Evolutionary conservation across 2,888 invertebrate species (phyloP), one percentile per base, ranked within the genome.

Genomic region (Trisateles emortualis): DNA sequence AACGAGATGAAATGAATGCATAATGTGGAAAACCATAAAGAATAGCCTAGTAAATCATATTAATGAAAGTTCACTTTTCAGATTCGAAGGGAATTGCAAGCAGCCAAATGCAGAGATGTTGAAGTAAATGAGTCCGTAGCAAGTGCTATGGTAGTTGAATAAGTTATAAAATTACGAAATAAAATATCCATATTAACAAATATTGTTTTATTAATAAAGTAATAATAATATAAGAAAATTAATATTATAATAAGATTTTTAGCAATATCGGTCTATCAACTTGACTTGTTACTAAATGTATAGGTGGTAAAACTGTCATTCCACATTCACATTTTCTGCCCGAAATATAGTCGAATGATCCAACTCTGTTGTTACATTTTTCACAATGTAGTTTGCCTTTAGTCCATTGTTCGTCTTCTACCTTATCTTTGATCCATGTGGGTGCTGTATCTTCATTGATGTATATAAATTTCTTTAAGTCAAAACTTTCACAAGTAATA

Each of bases 11-110:
- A n/a, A n/a, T n/a, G n/a, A n/a, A n/a, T n/a, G n/a, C n/a, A n/a
- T n/a, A n/a, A n/a, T n/a, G n/a, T n/a, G n/a, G n/a, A n/a, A n/a
- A n/a, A n/a, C n/a, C n/a, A n/a, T n/a, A n/a, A n/a, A n/a, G 19
- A 24, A 32, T 16, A 11, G 22, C 8, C 10, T 3, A 30, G 16
- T 17, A 30, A 6, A 16, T 13, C 6, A 5, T 30, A 14, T 11
- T 13, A 3, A 14, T 39, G 9, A n/a, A 39, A 33, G 43, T 32
- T 41, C 19, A 33, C 11, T 48, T 79, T 79, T 36, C 77, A 99
- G 94, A 95, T 99, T 52, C 93, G 98, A 44, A 92, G 98, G 62
- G 98, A 99, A 88, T 87, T 99, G 14, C 96, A 96, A 76, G 95
- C 96, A 72, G 96, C 97, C 0, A 95, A 95, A 72, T 97, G 97